Percentiles rank a stretch among this genome's conserved stretches.
Evolutionary conservation across 2,888 invertebrate genomes (phyloP).

Genomic region (Sesia bembeciformis): DNA sequence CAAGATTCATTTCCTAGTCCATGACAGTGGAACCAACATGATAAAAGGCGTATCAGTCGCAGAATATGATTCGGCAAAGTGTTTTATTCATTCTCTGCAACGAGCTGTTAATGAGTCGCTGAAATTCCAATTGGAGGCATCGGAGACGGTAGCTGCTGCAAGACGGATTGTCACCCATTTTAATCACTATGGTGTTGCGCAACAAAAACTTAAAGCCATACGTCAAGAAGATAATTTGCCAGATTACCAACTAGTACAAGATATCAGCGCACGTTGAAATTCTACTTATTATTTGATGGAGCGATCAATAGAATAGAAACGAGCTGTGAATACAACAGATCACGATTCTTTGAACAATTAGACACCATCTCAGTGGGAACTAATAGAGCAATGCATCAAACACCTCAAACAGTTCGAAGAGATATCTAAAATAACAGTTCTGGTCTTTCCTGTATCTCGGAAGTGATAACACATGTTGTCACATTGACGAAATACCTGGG

Average conservation of each 20-base stretch:
- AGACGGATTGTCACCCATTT: constrained; percentile 27
- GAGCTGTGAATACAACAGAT: constrained; percentile 8
- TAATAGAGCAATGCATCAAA: constrained; percentile 1
- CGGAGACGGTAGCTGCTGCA: constrained; percentile 13
- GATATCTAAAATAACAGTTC: constrained; percentile 9
- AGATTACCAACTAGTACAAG: constrained; percentile 18
- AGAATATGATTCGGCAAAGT: constrained; percentile 17
- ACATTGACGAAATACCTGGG: constrained; percentile 6
- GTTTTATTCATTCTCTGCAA: constrained; percentile 22
- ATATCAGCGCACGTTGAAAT: constrained; percentile 5
- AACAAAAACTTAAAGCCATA: constrained; percentile 14
- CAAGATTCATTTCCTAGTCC: constrained; percentile 21
- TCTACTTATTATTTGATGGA: constrained; percentile 2
- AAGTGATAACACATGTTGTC: constrained; percentile 4
- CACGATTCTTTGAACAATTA: constrained; percentile 7
- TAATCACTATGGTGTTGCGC: constrained; percentile 16
- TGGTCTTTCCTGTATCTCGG: constrained; percentile 7
- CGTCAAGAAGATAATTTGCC: constrained; percentile 21
- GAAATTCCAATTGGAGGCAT: constrained; percentile 16
- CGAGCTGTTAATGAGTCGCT: constrained; percentile 16
- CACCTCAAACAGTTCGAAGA: constrained; percentile 8
- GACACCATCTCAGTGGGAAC: constrained; percentile 6
- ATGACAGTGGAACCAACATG: constrained; percentile 14
- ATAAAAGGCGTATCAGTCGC: constrained; percentile 17
- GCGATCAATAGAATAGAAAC: background rate